Evolutionary conservation across 2,113 vertebrate genomes (phyloP).

Genomic region (Cynocephalus volans): DNA sequence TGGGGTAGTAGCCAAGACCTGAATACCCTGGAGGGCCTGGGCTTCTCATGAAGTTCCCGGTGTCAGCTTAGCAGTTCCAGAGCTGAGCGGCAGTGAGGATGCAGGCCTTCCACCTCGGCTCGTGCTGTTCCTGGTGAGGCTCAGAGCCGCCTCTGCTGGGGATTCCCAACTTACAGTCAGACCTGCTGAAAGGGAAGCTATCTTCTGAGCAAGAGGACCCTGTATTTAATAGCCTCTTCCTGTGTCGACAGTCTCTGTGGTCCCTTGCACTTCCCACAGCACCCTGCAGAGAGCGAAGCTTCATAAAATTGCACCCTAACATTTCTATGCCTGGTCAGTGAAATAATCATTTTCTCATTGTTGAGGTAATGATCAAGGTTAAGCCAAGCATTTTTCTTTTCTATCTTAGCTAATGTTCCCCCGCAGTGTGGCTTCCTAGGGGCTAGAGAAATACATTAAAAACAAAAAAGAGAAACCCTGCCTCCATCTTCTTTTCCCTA

Average conservation of each 20-base stretch:
- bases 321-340: background rate
- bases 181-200: background rate
- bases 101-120: fast-evolving
- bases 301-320: no score
- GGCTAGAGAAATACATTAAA: background rate
- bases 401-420: background rate
- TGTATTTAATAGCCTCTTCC: background rate
- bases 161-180: no score
- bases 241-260: background rate
- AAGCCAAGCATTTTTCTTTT: background rate
- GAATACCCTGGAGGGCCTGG: background rate
- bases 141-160: background rate
- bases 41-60: background rate
- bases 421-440: background rate
- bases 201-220: background rate
- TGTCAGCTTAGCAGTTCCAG: background rate
- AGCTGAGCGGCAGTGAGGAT: background rate
- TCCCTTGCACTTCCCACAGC: background rate
- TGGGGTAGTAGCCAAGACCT: background rate
- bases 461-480: background rate
- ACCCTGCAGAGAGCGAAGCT: background rate
- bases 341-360: background rate
- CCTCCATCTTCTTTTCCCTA: background rate
- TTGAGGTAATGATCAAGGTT: background rate
- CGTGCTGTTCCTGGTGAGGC: no score